Conservation (phyloP, 2,797 vertebrate species). For the Hydrocynus forskahlii region DNA sequence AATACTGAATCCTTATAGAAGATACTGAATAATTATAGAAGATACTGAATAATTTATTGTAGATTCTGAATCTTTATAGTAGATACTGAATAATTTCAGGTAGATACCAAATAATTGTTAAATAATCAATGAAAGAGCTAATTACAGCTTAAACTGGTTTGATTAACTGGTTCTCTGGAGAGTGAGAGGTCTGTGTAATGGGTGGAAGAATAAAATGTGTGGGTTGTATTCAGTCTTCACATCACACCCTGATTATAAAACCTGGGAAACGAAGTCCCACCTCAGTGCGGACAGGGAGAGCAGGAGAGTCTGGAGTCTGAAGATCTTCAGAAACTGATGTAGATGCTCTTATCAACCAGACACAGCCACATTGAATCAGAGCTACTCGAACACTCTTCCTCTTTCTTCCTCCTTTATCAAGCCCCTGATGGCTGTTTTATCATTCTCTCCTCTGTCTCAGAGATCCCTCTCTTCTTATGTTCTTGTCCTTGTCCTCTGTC, state of each 20-base stretch:
- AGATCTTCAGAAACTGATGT: background rate
- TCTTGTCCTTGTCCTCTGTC: slow-evolving; percentile 51
- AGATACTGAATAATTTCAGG: background rate
- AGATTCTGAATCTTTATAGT: background rate
- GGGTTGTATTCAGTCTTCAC: background rate
- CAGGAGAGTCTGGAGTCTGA: background rate
- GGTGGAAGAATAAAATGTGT: background rate
- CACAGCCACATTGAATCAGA: background rate
- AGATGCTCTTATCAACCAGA: background rate
- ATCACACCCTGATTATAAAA: background rate
- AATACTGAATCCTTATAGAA: too few relatives aligned
- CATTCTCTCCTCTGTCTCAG: slow-evolving; percentile 29
- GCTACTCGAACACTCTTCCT: background rate
- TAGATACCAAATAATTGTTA: background rate
- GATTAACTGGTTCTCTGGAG: background rate
- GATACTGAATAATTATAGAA: too few relatives aligned
- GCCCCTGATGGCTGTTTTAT: slow-evolving; percentile 29
- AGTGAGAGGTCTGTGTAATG: background rate
- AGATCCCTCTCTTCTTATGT: slow-evolving; percentile 40
- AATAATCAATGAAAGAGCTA: too few relatives aligned
- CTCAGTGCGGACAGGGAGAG: background rate
- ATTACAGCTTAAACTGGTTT: too few relatives aligned
- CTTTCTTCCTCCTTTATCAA: background rate
- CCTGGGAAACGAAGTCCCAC: background rate
- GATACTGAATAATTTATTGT: background rate